Evolutionary conservation across 2,113 vertebrate species (phyloP), one percentile per base, ranked within the genome.

Genomic region (Conger conger): DNA sequence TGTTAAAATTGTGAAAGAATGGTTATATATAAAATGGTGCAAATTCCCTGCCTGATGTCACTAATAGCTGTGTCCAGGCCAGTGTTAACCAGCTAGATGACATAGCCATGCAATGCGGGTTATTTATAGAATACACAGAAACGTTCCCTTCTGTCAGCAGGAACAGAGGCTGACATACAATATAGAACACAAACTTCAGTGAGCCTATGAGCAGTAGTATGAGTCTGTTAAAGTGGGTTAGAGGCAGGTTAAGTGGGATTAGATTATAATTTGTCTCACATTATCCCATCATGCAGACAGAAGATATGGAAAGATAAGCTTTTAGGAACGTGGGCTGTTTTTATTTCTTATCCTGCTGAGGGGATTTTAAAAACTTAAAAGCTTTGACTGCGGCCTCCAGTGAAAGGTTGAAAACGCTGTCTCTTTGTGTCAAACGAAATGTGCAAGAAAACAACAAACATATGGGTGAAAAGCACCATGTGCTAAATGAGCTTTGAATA

Each of bases 231-330:
- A 73, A 73, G 68, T 73, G 68, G 27, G n/a, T 33, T 73, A 33
- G n/a, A 33, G 68, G 9, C 68, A 73, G 20, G n/a, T 73, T n/a
- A 73, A 73, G 81, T 38, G 81, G 57, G 50, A 57, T 82, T 20
- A 82, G 81, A 82, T 57, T 23, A 82, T 82, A 13, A 82, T 57
- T 82, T 30, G 45, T n/a, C 30, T 82, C 81, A 82, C n/a, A 15
- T 30, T 42, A 54, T 81, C 45, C 53, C n/a, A n/a, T 35, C 17
- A 33, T 15, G 53, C 80, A 81, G 42, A n/a, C 50, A 54, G 42
- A 54, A 33, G 45, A 81, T n/a, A 81, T 6, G 42, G 18, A 35
- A 2, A 13, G 53, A 53, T 40, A 81, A 54, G 45, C 23, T 79
- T 37, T 36, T 16, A 79, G 27, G 36, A 7, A 18, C 18, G 16